These are phyloP conservation scores for Tuberolachnus salignus DNA, from an alignment of 2,888 invertebrate species.

Conservation along the genomic window DNA sequence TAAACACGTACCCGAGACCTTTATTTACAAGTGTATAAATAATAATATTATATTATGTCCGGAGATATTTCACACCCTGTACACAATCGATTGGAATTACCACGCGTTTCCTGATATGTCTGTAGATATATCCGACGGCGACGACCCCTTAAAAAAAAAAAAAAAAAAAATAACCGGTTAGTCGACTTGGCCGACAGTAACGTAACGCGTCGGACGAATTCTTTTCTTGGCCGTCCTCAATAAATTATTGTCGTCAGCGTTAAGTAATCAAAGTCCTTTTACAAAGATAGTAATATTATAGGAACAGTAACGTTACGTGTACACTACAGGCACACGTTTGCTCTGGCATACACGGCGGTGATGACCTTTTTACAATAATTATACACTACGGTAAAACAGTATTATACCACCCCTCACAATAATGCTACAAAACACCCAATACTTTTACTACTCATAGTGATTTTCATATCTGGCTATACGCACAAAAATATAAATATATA, in stretches of 20 bases:
- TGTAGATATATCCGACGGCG: neutral
- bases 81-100: neutral
- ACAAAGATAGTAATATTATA: constrained; percentile 5
- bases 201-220: constrained; percentile 10
- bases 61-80: constrained; percentile 1
- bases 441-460: too few species aligned
- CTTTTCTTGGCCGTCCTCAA: neutral
- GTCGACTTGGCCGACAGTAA: neutral
- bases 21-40: too few species aligned
- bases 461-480: too few species aligned
- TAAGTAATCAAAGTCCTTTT: constrained; percentile 24
- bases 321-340: neutral
- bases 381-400: too few species aligned
- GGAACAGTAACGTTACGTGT: constrained; percentile 18
- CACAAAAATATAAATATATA: too few species aligned
- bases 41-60: neutral
- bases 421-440: too few species aligned
- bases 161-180: too few species aligned
- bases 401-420: too few species aligned
- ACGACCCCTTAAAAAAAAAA: constrained; percentile 11
- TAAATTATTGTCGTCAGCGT: neutral
- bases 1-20: too few species aligned
- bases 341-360: neutral
- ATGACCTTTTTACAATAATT: too few species aligned
- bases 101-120: constrained; percentile 12